These are phyloP conservation scores for Pelecanus crispus DNA, from an alignment of 2,113 vertebrate species.

Conservation along the genomic window DNA sequence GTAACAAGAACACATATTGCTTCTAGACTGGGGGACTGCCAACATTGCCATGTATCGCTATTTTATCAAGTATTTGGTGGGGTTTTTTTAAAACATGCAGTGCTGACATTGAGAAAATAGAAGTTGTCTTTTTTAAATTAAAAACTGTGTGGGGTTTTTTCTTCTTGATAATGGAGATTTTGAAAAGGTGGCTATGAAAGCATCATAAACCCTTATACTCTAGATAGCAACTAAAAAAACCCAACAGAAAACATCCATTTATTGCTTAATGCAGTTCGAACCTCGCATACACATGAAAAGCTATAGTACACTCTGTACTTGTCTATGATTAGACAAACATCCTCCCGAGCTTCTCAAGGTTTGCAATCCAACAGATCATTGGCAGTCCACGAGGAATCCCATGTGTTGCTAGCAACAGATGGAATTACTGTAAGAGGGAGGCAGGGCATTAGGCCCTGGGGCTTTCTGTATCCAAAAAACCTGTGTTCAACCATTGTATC, in stretches of 20 bases:
- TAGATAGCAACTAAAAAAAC: neutral
- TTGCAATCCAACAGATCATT: neutral
- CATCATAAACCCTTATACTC: neutral
- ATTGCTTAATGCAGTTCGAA: neutral
- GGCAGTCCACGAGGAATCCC: neutral
- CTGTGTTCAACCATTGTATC: neutral
- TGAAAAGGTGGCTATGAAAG: neutral
- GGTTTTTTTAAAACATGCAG: neutral
- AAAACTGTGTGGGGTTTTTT: fast-evolving
- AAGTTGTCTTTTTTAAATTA: neutral
- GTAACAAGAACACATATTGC: neutral
- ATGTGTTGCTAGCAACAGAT: neutral
- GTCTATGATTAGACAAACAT: neutral
- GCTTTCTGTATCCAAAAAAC: neutral
- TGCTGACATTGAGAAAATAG: neutral
- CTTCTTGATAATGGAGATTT: neutral
- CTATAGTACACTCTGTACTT: neutral
- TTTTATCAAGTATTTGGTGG: neutral
- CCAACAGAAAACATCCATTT: neutral
- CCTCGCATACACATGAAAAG: neutral
- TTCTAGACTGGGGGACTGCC: neutral
- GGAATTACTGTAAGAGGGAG: neutral
- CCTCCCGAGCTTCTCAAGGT: neutral
- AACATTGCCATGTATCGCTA: neutral
- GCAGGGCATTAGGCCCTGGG: neutral